A percentile compares a stretch with the other conserved stretches of the same genome.
These are phyloP conservation scores for Colaptes auratus DNA, from an alignment of 2,113 vertebrate species.

Conservation along the genomic window DNA sequence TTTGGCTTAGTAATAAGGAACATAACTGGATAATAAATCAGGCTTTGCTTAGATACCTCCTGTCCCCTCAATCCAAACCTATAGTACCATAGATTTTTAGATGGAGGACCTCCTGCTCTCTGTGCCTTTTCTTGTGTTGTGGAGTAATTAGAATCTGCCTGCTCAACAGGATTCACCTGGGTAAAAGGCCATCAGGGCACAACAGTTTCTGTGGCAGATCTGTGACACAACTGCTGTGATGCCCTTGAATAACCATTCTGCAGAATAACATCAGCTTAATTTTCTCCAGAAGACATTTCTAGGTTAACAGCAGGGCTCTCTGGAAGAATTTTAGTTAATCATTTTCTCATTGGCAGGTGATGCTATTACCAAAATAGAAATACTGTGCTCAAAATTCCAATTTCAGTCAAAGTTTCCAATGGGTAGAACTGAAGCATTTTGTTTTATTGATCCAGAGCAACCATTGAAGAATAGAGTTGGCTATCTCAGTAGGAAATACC, in stretches of 20 bases:
- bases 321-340: neutral
- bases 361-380: neutral
- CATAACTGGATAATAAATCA: neutral
- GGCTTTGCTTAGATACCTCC: neutral
- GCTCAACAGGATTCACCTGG: fast-evolving
- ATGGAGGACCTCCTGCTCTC: neutral
- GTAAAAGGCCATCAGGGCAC: neutral
- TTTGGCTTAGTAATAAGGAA: neutral
- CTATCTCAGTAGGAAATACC: neutral
- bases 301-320: neutral
- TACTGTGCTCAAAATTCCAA: neutral
- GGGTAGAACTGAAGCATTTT: neutral
- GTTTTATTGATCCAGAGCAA: neutral
- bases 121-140: neutral
- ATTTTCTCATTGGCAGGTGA: neutral
- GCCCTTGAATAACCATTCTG: neutral
- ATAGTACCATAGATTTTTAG: neutral
- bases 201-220: neutral
- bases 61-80: neutral
- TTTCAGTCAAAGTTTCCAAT: neutral
- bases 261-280: neutral
- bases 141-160: neutral
- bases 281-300: neutral
- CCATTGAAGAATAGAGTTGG: neutral
- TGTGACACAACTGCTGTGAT: neutral